Evolutionary conservation across 2,797 vertebrate species (phyloP).

Genomic region (Etheostoma perlongum): DNA sequence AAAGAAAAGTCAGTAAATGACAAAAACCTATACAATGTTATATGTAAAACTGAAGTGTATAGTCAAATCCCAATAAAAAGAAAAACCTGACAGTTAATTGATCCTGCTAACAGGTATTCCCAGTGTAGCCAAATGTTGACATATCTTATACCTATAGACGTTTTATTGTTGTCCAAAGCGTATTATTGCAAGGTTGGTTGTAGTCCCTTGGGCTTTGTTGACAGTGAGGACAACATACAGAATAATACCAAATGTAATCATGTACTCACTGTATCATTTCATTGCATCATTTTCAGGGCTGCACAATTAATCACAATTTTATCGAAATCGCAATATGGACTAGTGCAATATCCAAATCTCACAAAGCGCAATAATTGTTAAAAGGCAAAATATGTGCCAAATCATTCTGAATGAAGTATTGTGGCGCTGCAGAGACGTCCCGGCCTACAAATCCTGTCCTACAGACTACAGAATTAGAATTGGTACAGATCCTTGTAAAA

Average conservation of each 20-base stretch:
- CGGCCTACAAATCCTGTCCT: too few relatives aligned
- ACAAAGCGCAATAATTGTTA: too few relatives aligned
- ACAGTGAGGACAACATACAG: background rate
- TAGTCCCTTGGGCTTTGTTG: background rate
- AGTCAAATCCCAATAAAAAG: background rate
- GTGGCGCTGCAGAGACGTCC: too few relatives aligned
- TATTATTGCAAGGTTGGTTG: background rate
- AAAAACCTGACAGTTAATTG: background rate
- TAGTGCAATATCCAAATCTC: too few relatives aligned
- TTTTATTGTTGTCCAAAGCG: background rate
- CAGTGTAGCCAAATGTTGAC: background rate
- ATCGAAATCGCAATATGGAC: too few relatives aligned
- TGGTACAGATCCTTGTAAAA: too few relatives aligned
- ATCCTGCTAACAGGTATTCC: background rate
- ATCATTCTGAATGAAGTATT: too few relatives aligned
- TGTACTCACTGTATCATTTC: too few relatives aligned
- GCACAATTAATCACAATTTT: too few relatives aligned
- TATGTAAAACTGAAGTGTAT: background rate
- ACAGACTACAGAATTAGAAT: too few relatives aligned
- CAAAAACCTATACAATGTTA: background rate
- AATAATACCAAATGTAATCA: background rate
- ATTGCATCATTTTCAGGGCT: too few relatives aligned
- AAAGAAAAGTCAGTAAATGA: background rate
- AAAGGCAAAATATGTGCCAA: too few relatives aligned
- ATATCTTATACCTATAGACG: background rate